Evolutionary conservation across 1,140 invertebrate species (phyloP), one percentile per base, ranked within the genome.

Genomic region (Calycopis cecrops): DNA sequence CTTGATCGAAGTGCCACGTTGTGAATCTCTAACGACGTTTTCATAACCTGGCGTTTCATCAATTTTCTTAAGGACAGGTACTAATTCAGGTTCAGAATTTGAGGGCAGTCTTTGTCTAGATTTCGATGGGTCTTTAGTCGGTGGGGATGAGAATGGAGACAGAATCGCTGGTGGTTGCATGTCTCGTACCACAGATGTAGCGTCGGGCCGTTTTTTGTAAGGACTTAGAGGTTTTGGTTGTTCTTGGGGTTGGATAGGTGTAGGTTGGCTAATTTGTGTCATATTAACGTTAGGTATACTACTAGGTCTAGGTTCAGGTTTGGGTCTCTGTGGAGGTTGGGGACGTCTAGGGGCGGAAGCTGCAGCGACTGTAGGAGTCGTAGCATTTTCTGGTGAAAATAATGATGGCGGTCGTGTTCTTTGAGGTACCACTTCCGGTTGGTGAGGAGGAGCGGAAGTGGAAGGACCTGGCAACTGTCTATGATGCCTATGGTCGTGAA

Each of bases 41-140:
- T 85, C 81, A 48, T 81, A 83, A 0, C 81, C 79, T 7, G 79
- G 82, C 0, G 84, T 85, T 52, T 87, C 84, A 40, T 88, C 85
- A 35, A 85, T 59, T 55, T 88, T 88, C 51, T 85, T 88, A 10
- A 86, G 73, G 6, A 83, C 74, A 6, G 76, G 79, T 28, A 84
- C 65, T 35, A 84, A 47, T 62, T 88, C 85, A 4, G 82, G 80
- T 52, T 86, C 83, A 0, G 80, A 79, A 50, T 74, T 76, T 1
- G 83, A 82, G 7, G 65, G 73, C 4, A 60, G 38, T 16, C 78
- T 63, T 35, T 66, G 70, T 47, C 82, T 65, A 1, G 67, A 58
- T 53, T 74, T 75, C 1, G 34, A 54, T 34, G 60, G 60, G 50
- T 75, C 73, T 52, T 73, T 72, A 1, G 61, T 49, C 2, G 79